phyloP scores from a whole-genome alignment of 2,888 invertebrate genomes.

The Platypus cylindrus region DNA sequence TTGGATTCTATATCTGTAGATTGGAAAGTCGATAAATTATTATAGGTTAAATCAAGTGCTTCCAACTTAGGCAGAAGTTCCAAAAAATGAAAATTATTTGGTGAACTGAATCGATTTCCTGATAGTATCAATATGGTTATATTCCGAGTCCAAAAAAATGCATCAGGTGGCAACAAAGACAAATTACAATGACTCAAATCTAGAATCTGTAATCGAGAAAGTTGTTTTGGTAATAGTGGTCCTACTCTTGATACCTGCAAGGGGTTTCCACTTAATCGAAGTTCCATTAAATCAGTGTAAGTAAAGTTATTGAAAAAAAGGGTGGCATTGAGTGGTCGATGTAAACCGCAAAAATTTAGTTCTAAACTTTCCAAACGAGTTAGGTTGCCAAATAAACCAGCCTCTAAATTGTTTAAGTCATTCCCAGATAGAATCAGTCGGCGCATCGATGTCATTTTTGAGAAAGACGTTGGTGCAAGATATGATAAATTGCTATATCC shows the following conservation, averaged over 20 bases:
- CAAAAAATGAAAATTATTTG: conserved; percentile 43
- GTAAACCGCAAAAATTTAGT: conserved; percentile 54
- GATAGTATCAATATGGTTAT: conserved; percentile 49
- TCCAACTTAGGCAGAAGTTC: conserved; percentile 43
- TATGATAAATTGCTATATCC: conserved; percentile 56
- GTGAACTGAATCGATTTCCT: conserved; percentile 41
- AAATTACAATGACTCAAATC: conserved; percentile 56
- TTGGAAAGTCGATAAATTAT: conserved; percentile 47
- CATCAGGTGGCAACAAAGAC: conserved; percentile 43
- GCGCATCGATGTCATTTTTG: conserved; percentile 55
- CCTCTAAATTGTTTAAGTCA: conserved; percentile 49
- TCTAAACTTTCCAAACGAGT: conserved; percentile 54
- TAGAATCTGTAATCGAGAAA: conserved; percentile 48
- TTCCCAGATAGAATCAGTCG: conserved; percentile 56
- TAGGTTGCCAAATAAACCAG: conserved; percentile 54
- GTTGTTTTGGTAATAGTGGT: conserved; percentile 49
- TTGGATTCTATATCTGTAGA: conserved; percentile 44
- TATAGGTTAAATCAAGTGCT: conserved; percentile 49
- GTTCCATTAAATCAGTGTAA: conserved; percentile 51
- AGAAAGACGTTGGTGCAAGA: conserved; percentile 51
- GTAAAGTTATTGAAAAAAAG: conserved; percentile 53
- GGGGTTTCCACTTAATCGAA: conserved; percentile 57
- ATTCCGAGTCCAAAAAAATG: conserved; percentile 49
- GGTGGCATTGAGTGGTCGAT: conserved; percentile 48
- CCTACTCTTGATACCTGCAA: conserved; percentile 45